Percentiles rank a stretch among this genome's conserved stretches.
phyloP scores from a whole-genome alignment of 2,888 invertebrate species.

The Blastobasis lacticolella region DNA sequence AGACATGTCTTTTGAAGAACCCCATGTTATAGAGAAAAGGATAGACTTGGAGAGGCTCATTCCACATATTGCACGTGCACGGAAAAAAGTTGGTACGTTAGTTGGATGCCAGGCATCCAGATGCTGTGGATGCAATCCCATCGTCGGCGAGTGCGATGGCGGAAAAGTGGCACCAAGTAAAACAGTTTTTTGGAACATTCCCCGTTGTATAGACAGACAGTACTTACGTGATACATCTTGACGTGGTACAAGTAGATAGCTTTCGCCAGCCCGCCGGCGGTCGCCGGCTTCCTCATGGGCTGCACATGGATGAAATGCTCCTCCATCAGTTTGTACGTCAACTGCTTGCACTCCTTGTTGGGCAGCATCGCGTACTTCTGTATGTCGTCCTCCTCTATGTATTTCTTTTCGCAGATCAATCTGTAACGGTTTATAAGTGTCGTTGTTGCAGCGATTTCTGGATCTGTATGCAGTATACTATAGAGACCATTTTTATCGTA shows the following conservation, averaged over 20 bases:
- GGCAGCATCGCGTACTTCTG: slow-evolving; percentile 95
- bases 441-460: background rate
- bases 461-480: background rate
- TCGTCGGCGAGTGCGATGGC: too few species aligned
- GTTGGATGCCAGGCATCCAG: too few species aligned
- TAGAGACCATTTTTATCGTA: too few species aligned
- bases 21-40: too few species aligned
- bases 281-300: slow-evolving; percentile 81
- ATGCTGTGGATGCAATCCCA: too few species aligned
- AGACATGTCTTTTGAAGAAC: too few species aligned
- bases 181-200: too few species aligned
- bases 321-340: slow-evolving; percentile 88
- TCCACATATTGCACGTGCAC: too few species aligned
- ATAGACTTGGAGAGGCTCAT: too few species aligned
- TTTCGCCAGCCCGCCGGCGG: slow-evolving; percentile 83
- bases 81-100: too few species aligned
- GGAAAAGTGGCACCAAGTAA: background rate
- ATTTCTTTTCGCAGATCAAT: slow-evolving; percentile 84
- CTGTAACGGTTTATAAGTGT: slow-evolving; percentile 47
- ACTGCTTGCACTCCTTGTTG: slow-evolving; percentile 92
- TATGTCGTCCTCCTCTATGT: slow-evolving; percentile 92
- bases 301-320: slow-evolving; percentile 83
- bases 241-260: slow-evolving; percentile 69
- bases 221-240: slow-evolving; percentile 65
- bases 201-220: too few species aligned